A percentile compares a stretch with the other conserved stretches of the same genome.
phyloP scores from a whole-genome alignment of 23 tunicate genomes.

The Pegea sp. region DNA sequence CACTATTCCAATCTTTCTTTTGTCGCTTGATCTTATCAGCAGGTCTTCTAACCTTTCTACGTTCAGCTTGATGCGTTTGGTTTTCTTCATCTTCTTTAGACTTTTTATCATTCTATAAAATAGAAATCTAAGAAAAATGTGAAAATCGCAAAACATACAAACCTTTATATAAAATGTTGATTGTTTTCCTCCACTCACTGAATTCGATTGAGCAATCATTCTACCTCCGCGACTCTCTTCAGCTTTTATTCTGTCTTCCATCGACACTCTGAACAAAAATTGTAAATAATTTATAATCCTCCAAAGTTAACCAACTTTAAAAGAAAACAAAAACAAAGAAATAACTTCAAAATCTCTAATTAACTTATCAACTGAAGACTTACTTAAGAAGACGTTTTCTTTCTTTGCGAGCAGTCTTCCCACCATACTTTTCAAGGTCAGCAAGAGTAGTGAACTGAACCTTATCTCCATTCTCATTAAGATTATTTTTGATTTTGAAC shows the following conservation, averaged over 20 bases:
- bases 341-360: neutral
- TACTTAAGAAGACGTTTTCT: slow-evolving; percentile 6
- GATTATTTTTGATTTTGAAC: slow-evolving; percentile 16
- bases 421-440: slow-evolving; percentile 7
- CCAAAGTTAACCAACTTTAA: neutral
- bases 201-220: neutral
- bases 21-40: slow-evolving; percentile 14
- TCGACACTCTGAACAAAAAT: slow-evolving; percentile 3
- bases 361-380: neutral
- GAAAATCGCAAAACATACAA: neutral
- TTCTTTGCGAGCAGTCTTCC: neutral
- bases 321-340: neutral
- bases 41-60: slow-evolving; percentile 18
- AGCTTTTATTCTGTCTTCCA: slow-evolving; percentile 16
- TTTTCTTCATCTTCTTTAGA: slow-evolving; percentile 16
- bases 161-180: slow-evolving; percentile 23
- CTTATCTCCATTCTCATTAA: neutral
- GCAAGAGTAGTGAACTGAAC: slow-evolving; percentile 11
- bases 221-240: slow-evolving; percentile 1
- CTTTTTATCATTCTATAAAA: slow-evolving; percentile 15
- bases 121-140: neutral
- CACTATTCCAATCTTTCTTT: slow-evolving; percentile 1
- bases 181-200: slow-evolving; percentile 9
- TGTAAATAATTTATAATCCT: neutral
- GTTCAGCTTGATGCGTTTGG: slow-evolving; percentile 24